A percentile compares a stretch with the other conserved stretches of the same genome.
Evolutionary conservation across 2,888 invertebrate genomes (phyloP).

Genomic region (Archips crataeganus): DNA sequence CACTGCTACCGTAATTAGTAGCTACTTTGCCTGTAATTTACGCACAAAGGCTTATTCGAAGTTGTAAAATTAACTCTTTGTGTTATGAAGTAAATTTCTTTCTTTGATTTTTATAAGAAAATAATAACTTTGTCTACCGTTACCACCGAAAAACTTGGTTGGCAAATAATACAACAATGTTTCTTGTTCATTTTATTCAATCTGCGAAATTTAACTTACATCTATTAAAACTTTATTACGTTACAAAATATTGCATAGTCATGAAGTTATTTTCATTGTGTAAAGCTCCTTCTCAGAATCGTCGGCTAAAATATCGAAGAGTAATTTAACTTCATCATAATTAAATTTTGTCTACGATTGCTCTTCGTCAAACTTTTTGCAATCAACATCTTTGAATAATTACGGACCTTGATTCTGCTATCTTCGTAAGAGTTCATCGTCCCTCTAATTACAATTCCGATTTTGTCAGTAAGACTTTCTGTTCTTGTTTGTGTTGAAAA

Average conservation of each 20-base stretch:
- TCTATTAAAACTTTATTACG: too few species aligned
- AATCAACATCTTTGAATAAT: conserved; percentile 28
- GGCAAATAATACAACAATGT: background rate
- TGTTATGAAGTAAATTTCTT: conserved; percentile 22
- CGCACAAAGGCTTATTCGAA: conserved; percentile 26
- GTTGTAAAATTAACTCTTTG: conserved; percentile 19
- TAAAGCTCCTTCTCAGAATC: conserved; percentile 4
- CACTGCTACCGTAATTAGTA: conserved; percentile 22
- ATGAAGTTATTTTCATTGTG: background rate
- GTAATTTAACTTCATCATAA: conserved; percentile 30
- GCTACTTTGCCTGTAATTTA: conserved; percentile 35
- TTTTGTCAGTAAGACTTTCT: conserved; percentile 6
- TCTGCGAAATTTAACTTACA: background rate
- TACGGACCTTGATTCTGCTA: conserved; percentile 26
- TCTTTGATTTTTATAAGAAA: conserved; percentile 16
- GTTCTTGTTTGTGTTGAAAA: background rate
- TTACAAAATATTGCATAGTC: background rate
- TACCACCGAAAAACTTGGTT: background rate
- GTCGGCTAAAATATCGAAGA: conserved; percentile 5
- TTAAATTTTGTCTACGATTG: conserved; percentile 17
- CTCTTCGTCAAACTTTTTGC: conserved; percentile 30
- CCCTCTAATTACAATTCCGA: conserved; percentile 24
- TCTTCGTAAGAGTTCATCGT: conserved; percentile 4
- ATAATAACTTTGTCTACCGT: background rate
- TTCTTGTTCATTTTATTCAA: background rate